phyloP scores from a whole-genome alignment of 1,140 invertebrate species.

The Platorchestia sp. region DNA sequence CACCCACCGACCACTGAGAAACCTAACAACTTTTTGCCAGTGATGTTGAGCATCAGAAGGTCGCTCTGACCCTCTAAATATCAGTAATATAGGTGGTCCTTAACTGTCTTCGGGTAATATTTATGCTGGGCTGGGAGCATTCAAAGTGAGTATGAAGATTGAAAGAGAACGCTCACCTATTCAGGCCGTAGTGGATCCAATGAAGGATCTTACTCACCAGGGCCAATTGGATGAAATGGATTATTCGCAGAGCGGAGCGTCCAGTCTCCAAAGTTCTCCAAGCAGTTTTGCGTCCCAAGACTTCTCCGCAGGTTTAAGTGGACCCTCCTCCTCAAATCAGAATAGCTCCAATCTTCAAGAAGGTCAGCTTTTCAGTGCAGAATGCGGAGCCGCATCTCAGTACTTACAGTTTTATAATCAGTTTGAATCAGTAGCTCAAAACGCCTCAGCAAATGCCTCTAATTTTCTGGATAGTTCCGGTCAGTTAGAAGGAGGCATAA shows the following conservation, averaged over 20 bases:
- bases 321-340: neutral
- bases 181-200: slow-evolving; percentile 27
- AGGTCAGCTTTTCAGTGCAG: neutral
- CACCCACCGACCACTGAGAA: neutral
- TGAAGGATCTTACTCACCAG: neutral
- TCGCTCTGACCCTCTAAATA: neutral
- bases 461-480: neutral
- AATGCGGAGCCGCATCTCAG: neutral
- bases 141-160: neutral
- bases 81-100: neutral
- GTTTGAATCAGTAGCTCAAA: neutral
- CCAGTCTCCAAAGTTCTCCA: neutral
- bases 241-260: neutral
- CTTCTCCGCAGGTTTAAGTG: neutral
- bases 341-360: neutral
- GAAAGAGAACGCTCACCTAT: slow-evolving; percentile 39
- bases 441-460: neutral
- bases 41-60: neutral
- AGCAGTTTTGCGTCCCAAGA: neutral
- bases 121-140: neutral
- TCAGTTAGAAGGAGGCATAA: slow-evolving; percentile 41
- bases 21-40: neutral
- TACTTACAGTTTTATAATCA: neutral
- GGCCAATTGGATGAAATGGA: neutral
- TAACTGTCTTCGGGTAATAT: neutral